Evolutionary conservation across 2,888 invertebrate species (phyloP).

Genomic region (Nomada fabriciana): DNA sequence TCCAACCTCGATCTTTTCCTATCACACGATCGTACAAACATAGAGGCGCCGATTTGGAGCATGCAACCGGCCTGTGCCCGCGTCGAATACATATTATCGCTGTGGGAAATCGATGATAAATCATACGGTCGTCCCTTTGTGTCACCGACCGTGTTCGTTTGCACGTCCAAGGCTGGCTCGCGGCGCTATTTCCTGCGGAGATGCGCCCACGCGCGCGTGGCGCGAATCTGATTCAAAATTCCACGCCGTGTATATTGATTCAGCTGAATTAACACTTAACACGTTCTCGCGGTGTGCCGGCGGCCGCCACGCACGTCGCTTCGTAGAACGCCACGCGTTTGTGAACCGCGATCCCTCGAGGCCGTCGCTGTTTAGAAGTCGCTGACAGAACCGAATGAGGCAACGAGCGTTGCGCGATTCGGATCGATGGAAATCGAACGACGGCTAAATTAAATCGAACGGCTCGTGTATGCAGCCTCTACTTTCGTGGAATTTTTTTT

Average conservation of each 20-base stretch:
- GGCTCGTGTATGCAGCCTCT: background rate
- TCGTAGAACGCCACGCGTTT: constrained; percentile 51
- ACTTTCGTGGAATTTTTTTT: background rate
- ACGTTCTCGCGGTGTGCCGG: constrained; percentile 48
- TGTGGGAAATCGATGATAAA: constrained; percentile 66
- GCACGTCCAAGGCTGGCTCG: constrained; percentile 56
- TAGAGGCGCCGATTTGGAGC: background rate
- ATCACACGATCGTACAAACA: background rate
- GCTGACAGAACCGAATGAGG: constrained; percentile 26
- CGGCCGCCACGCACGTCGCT: constrained; percentile 44
- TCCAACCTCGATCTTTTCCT: background rate
- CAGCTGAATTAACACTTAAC: constrained; percentile 69
- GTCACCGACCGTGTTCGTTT: constrained; percentile 58
- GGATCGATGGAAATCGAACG: constrained; percentile 12
- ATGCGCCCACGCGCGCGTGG: constrained; percentile 59
- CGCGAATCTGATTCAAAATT: constrained; percentile 69
- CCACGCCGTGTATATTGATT: constrained; percentile 63
- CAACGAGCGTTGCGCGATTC: constrained; percentile 22
- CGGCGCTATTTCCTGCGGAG: constrained; percentile 59
- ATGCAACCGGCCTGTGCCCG: background rate
- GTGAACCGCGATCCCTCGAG: constrained; percentile 47
- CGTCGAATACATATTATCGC: constrained; percentile 38
- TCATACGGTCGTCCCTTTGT: constrained; percentile 63
- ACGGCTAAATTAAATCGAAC: constrained; percentile 25
- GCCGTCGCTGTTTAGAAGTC: constrained; percentile 42